A percentile compares a stretch with the other conserved stretches of the same genome.
phyloP scores from a whole-genome alignment of 2,888 invertebrate genomes.

The Spilarctia lutea region DNA sequence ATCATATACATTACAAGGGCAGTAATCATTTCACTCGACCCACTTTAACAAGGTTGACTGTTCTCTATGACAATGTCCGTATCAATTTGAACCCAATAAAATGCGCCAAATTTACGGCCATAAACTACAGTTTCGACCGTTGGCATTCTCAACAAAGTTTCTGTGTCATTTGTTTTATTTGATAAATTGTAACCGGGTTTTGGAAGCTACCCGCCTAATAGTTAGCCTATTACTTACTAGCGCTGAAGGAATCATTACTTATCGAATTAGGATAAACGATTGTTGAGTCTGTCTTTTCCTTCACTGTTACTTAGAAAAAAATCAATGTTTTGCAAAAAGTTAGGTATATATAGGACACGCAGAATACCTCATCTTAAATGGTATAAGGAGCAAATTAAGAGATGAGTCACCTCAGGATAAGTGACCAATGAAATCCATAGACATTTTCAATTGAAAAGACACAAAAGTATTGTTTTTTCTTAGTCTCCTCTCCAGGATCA shows the following conservation, averaged over 20 bases:
- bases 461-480: too few species aligned
- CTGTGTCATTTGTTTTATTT: conserved; percentile 29
- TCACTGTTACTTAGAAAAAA: not conserved
- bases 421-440: too few species aligned
- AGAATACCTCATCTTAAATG: not conserved
- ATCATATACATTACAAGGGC: not conserved
- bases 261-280: conserved; percentile 16
- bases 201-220: conserved; percentile 23
- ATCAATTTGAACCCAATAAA: conserved; percentile 13
- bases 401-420: too few species aligned
- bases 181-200: conserved; percentile 31
- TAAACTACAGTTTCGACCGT: conserved; percentile 16
- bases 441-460: too few species aligned
- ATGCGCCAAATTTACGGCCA: conserved; percentile 12
- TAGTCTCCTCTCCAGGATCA: too few species aligned
- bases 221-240: conserved; percentile 21
- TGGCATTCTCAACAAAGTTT: conserved; percentile 23
- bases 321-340: too few species aligned
- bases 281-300: conserved; percentile 8
- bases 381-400: not conserved
- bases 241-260: conserved; percentile 18
- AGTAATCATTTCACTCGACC: not conserved
- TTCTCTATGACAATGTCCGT: conserved; percentile 6
- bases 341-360: too few species aligned
- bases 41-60: not conserved